Conservation (phyloP, 2,113 vertebrate genomes). For the Albula goreensis region DNA sequence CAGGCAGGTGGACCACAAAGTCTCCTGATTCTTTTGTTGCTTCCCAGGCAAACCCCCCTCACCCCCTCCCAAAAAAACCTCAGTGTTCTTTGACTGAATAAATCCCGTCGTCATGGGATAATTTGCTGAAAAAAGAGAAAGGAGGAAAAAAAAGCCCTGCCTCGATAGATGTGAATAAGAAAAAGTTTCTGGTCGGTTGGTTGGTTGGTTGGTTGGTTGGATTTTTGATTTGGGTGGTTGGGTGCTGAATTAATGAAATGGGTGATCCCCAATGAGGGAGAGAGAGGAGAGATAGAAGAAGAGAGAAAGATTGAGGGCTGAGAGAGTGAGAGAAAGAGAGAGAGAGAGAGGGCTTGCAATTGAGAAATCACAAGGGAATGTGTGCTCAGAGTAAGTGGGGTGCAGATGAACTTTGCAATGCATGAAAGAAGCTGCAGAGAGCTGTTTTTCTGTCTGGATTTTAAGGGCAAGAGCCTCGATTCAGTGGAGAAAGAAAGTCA, state of each 20-base stretch:
- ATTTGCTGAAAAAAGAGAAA: slow-evolving; percentile 81
- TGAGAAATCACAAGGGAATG: slow-evolving; percentile 80
- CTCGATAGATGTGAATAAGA: slow-evolving; percentile 75
- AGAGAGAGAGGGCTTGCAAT: slow-evolving; percentile 70
- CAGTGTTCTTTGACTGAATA: slow-evolving; percentile 87
- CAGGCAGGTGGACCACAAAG: slow-evolving; percentile 99
- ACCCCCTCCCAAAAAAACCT: slow-evolving; percentile 55
- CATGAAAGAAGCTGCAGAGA: slow-evolving; percentile 30
- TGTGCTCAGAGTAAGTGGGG: slow-evolving; percentile 58
- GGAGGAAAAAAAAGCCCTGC: slow-evolving; percentile 48
- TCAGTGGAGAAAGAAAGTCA: slow-evolving; percentile 28
- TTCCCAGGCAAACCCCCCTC: slow-evolving; percentile 55
- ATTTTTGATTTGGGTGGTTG: slow-evolving; percentile 67
- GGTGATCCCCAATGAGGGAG: slow-evolving; percentile 57
- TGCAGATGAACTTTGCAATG: slow-evolving; percentile 69
- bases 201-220: slow-evolving; percentile 33
- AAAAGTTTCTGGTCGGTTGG: slow-evolving; percentile 42
- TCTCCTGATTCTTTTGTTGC: slow-evolving; percentile 98
- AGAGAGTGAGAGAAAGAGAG: neutral
- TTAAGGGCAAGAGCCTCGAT: slow-evolving; percentile 17
- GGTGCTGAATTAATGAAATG: slow-evolving; percentile 85
- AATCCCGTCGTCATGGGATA: slow-evolving; percentile 96
- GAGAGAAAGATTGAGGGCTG: slow-evolving; percentile 2
- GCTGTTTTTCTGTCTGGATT: slow-evolving; percentile 22
- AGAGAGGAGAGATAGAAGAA: slow-evolving; percentile 20